phyloP scores from a whole-genome alignment of 2,888 invertebrate genomes.

The Aleiodes leptofemur region DNA sequence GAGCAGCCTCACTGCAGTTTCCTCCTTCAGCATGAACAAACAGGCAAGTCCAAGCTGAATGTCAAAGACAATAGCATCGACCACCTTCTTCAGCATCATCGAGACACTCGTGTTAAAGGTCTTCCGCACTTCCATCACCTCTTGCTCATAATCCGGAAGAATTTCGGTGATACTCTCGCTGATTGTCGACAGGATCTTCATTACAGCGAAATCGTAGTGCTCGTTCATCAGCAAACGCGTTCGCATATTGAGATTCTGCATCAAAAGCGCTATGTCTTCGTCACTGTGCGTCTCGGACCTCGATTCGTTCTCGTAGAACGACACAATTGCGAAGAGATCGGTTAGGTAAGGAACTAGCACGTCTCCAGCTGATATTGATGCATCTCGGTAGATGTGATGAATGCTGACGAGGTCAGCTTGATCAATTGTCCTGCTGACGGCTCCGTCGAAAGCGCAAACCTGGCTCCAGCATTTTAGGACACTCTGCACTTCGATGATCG shows the following conservation, averaged over 20 bases:
- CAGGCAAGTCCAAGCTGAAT: constrained; percentile 68
- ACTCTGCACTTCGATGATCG: neutral
- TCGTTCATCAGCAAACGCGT: constrained; percentile 55
- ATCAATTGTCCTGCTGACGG: constrained; percentile 44
- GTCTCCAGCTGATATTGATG: constrained; percentile 58
- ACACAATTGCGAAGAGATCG: constrained; percentile 50
- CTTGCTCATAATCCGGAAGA: constrained; percentile 40
- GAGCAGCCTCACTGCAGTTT: constrained; percentile 63
- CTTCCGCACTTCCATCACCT: constrained; percentile 59
- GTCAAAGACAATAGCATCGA: constrained; percentile 71
- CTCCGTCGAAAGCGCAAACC: constrained; percentile 46
- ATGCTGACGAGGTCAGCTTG: neutral
- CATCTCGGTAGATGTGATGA: constrained; percentile 63
- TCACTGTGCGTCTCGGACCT: constrained; percentile 5
- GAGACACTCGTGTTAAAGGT: constrained; percentile 62
- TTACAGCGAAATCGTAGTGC: constrained; percentile 62
- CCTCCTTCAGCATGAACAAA: constrained; percentile 66
- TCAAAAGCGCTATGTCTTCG: constrained; percentile 38
- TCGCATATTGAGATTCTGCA: constrained; percentile 45
- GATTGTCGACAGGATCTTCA: constrained; percentile 61
- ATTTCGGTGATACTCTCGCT: constrained; percentile 53
- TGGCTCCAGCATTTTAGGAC: constrained; percentile 25
- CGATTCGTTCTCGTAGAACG: constrained; percentile 43
- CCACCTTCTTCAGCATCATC: constrained; percentile 69
- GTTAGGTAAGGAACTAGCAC: constrained; percentile 59